Base-by-base conservation (phyloP, 2,888 invertebrate genomes). In the Hetaerina titia region DNA sequence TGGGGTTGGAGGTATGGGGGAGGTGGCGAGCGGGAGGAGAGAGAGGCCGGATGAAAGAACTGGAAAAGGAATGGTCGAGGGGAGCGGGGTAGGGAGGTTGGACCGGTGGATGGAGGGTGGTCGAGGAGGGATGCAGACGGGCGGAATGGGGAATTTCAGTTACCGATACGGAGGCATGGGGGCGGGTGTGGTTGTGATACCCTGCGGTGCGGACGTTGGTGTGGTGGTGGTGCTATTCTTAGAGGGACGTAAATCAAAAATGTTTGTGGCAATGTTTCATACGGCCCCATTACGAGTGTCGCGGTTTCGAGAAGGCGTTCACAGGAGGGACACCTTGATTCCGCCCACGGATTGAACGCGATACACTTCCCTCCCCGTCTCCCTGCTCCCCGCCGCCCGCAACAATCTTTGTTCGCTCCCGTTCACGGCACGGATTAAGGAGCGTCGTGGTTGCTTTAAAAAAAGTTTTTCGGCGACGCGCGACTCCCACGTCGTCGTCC, bases 241-340 rank as follows among this genome's bases (percentile, higher is more conserved):
- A 69, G 92, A 92, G 56, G 69, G 64, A 56, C 74, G 92, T 92
- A 69, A 69, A 64, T 92, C 92, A 92, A 69, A 92, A 92, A 69
- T 57, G 92, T 92, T 92, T 56, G 92, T 69, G 69, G 92, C 92
- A 22, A 56, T 69, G 92, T 92, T 92, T 92, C 69, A 69, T 74
- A 13, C n/a, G 13, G 25, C 9, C 31, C 81, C 81, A 81, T 81
- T 81, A 81, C 81, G 81, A 31, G 81, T 31, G 60, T 90, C 90
- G 90, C 45, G 31, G 92, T 64, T 74, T 31, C 56, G 69, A 69
- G 92, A 92, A 92, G 56, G 89, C 81, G 13, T 22, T 31, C 31
- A 31, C 13, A 22, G 81, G 31, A 13, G 81, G 11, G 25, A 69
- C 81, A 69, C 31, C 22, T 74, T 81, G 81, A 81, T 81, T 31